Conservation (phyloP, 2,113 vertebrate genomes). For the Rattus norvegicus region GRCr8 NC_086020.1:248434501-248435000, state of each 20-base stretch:
- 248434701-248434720: neutral
- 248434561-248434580: neutral
- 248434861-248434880: neutral
- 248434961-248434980: too few species aligned
- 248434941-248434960: too few species aligned
- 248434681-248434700: neutral
- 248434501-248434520: neutral
- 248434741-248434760: neutral
- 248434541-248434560: too few species aligned
- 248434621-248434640: neutral
- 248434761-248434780: neutral
- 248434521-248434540: neutral
- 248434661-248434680: neutral
- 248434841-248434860: neutral
- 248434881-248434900: neutral
- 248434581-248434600: neutral
- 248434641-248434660: neutral
- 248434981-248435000: too few species aligned
- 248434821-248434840: neutral
- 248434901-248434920: neutral
- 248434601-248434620: neutral
- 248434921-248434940: too few species aligned
- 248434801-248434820: slow-evolving; percentile 40
- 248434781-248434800: neutral
- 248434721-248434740: neutral